phyloP scores from a whole-genome alignment of 92 coral and sea anemone species.

The Epizoanthus stellaris region DNA sequence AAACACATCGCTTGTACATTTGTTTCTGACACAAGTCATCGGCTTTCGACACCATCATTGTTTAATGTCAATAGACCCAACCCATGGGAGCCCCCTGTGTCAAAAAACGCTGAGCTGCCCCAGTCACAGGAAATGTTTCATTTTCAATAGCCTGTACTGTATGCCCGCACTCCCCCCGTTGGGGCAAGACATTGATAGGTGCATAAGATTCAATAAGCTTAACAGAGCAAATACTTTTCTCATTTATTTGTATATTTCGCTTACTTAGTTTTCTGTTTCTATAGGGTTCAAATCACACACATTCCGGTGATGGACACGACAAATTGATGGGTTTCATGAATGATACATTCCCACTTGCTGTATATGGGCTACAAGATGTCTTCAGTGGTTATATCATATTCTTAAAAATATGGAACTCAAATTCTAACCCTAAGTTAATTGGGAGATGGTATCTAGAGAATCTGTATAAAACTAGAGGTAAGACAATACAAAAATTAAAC shows the following conservation, averaged over 20 bases:
- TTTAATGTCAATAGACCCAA: no score
- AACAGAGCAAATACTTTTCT: no score
- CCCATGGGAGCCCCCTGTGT: no score
- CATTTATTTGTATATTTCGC: no score
- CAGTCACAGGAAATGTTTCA: no score
- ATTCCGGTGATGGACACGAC: conserved; percentile 72
- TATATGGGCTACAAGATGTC: conserved; percentile 74
- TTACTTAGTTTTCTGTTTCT: conserved; percentile 6
- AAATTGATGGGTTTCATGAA: conserved; percentile 67
- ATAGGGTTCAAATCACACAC: conserved; percentile 74
- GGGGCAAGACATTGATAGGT: conserved; percentile 56
- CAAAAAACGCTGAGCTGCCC: no score
- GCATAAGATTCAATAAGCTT: conserved; percentile 1
- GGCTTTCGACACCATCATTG: no score
- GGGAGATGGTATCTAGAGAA: conserved; percentile 64
- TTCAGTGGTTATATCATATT: conserved; percentile 56
- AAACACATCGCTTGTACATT: no score
- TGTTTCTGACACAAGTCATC: no score
- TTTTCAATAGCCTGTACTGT: neutral
- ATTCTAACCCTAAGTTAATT: conserved; percentile 55
- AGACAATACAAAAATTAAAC: neutral
- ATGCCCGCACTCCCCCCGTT: conserved; percentile 58
- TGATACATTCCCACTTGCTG: conserved; percentile 64
- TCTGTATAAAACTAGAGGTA: conserved; percentile 49
- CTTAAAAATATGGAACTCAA: conserved; percentile 65